Evolutionary conservation across 2,888 invertebrate species (phyloP).

Genomic region (Dynastes tityus): DNA sequence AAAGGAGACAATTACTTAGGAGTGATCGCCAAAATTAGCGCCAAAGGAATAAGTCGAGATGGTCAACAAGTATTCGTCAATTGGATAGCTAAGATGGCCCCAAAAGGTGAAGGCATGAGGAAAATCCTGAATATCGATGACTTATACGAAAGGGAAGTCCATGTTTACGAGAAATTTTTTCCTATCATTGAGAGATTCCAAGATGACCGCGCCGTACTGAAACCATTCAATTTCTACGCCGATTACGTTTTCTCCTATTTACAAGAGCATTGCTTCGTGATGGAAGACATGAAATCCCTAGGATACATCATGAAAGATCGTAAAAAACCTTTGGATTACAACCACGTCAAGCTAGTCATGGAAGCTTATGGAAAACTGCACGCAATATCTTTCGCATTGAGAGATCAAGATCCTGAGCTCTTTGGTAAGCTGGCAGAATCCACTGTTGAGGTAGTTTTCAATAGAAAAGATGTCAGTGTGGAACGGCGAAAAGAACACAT

Average conservation of each 20-base stretch:
- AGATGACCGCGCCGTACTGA: slow-evolving; percentile 53
- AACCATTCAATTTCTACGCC: slow-evolving; percentile 55
- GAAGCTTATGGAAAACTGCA: slow-evolving; percentile 61
- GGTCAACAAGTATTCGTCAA: slow-evolving; percentile 53
- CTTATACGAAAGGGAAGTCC: slow-evolving; percentile 60
- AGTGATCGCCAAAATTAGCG: slow-evolving; percentile 54
- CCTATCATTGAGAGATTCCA: slow-evolving; percentile 58
- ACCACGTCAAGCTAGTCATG: slow-evolving; percentile 59
- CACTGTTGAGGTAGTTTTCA: slow-evolving; percentile 54
- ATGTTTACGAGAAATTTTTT: slow-evolving; percentile 61
- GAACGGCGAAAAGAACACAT: slow-evolving; percentile 10
- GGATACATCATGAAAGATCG: slow-evolving; percentile 59
- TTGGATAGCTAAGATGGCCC: slow-evolving; percentile 62
- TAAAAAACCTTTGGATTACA: slow-evolving; percentile 58
- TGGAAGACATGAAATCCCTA: slow-evolving; percentile 59
- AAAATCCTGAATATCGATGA: slow-evolving; percentile 55
- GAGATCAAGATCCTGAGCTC: slow-evolving; percentile 57
- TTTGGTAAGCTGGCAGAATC: slow-evolving; percentile 55
- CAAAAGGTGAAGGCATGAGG: slow-evolving; percentile 55
- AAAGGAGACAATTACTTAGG: slow-evolving; percentile 55
- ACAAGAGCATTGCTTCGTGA: slow-evolving; percentile 55
- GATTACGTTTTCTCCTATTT: slow-evolving; percentile 48
- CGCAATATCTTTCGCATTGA: slow-evolving; percentile 61
- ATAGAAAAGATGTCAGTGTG: neutral
- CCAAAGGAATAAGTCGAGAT: slow-evolving; percentile 50